A percentile compares a stretch with the other conserved stretches of the same genome.
Conservation (phyloP, 2,113 vertebrate species). For the Halichoeres trimaculatus region DNA sequence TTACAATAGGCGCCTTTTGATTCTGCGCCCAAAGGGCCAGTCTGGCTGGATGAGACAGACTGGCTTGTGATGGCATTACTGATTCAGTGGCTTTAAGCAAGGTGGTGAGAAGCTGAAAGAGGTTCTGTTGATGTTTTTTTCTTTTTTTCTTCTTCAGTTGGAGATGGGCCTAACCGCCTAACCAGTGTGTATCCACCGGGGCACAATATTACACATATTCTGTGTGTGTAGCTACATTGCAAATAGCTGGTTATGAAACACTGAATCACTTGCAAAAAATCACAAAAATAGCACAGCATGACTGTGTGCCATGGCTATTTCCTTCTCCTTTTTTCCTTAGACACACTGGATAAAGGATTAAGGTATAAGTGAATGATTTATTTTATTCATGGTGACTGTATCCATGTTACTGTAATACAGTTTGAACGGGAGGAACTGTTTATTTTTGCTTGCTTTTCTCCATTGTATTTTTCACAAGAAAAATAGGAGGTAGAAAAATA, state of each 20-base stretch:
- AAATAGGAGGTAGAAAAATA: not conserved
- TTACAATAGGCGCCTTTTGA: slow-evolving; percentile 17
- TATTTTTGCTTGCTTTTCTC: not conserved
- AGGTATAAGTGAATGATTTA: slow-evolving; percentile 12
- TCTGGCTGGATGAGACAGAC: not conserved
- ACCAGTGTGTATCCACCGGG: slow-evolving; percentile 24
- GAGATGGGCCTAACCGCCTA: not conserved
- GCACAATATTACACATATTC: slow-evolving; percentile 29
- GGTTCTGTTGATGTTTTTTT: slow-evolving; percentile 21
- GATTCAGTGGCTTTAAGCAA: slow-evolving; percentile 36
- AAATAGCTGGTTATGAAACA: slow-evolving; percentile 65
- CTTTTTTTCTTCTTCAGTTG: slow-evolving; percentile 19
- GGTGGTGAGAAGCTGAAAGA: slow-evolving; percentile 7
- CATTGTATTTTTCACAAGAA: not conserved
- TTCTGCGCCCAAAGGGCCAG: not conserved
- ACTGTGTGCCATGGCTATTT: slow-evolving; percentile 48
- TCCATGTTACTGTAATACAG: not conserved
- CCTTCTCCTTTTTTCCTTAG: slow-evolving; percentile 21
- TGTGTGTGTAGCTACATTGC: slow-evolving; percentile 33
- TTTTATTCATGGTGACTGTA: slow-evolving; percentile 16
- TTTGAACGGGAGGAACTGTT: not conserved
- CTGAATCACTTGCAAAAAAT: slow-evolving; percentile 51
- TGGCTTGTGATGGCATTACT: slow-evolving; percentile 2
- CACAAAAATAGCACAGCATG: slow-evolving; percentile 58
- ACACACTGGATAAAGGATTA: slow-evolving; percentile 20